These are phyloP conservation scores for Sitta europaea DNA, from an alignment of 2,113 vertebrate genomes.

Conservation along the genomic window DNA sequence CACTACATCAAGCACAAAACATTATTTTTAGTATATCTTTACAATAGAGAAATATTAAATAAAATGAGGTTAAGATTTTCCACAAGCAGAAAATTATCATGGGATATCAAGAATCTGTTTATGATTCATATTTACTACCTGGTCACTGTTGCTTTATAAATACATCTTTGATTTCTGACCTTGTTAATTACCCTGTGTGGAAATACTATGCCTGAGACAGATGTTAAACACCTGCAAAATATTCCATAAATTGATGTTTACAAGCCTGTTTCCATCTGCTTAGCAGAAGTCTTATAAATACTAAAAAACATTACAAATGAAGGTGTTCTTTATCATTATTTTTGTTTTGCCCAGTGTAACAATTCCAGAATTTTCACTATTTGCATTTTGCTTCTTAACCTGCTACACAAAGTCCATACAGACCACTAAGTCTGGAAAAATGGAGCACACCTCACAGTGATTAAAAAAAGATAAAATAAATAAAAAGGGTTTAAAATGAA, in stretches of 20 bases:
- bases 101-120: not conserved
- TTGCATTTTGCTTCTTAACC: not conserved
- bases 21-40: not conserved
- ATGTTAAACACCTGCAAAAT: slow-evolving; percentile 2
- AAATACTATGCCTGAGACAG: not conserved
- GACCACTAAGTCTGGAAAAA: not conserved
- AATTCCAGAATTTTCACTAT: not conserved
- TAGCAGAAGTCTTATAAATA: not conserved
- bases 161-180: not conserved
- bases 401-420: not conserved
- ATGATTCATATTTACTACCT: not conserved
- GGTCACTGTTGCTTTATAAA: not conserved
- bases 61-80: not conserved
- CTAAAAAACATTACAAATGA: not conserved
- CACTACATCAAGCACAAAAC: not conserved
- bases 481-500: not conserved
- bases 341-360: not conserved
- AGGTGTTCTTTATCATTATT: not conserved
- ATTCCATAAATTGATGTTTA: not conserved
- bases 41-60: not conserved
- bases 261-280: not conserved
- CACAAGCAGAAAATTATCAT: not conserved
- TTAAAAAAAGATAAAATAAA: not conserved
- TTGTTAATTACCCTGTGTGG: not conserved
- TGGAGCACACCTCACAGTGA: not conserved